A percentile compares a stretch with the other conserved stretches of the same genome.
phyloP scores from a whole-genome alignment of 1,140 invertebrate genomes.

The Drosophila subobscura region DNA sequence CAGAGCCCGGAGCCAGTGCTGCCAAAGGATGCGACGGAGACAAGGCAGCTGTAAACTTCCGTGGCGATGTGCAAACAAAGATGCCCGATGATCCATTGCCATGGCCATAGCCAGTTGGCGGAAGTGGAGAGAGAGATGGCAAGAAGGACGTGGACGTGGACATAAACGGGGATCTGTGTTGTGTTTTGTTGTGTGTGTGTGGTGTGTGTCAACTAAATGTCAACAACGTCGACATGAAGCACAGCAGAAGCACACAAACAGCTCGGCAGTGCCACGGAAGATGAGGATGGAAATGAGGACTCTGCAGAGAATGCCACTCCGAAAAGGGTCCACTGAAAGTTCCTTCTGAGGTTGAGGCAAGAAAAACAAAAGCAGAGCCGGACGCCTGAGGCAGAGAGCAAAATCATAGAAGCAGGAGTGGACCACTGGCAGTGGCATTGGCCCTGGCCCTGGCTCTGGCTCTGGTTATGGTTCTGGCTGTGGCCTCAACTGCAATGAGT shows the following conservation, averaged over 20 bases:
- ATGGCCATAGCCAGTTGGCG: constrained; percentile 56
- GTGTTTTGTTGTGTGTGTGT: constrained; percentile 56
- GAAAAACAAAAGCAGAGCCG: constrained; percentile 46
- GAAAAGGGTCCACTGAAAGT: constrained; percentile 11
- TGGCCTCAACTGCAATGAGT: constrained; percentile 50
- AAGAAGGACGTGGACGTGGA: neutral
- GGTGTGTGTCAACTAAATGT: constrained; percentile 77
- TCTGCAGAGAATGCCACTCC: neutral
- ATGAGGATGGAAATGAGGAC: constrained; percentile 17
- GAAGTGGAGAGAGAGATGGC: constrained; percentile 37
- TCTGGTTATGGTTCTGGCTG: constrained; percentile 34
- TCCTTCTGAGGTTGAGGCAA: constrained; percentile 37
- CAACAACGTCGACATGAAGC: constrained; percentile 66
- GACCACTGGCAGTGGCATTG: constrained; percentile 18
- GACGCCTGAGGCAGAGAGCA: constrained; percentile 5
- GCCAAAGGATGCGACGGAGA: neutral
- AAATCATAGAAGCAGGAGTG: constrained; percentile 2
- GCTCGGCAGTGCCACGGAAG: constrained; percentile 12
- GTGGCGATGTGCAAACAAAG: constrained; percentile 71
- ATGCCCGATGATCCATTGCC: constrained; percentile 72
- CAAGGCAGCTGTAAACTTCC: constrained; percentile 33
- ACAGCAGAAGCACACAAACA: constrained; percentile 42
- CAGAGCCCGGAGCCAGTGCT: neutral
- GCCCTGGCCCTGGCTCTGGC: constrained; percentile 1
- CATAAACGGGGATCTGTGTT: constrained; percentile 3